Evolutionary conservation across 2,113 vertebrate species (phyloP), one percentile per base, ranked within the genome.

Genomic region (Bombycilla garrulus): DNA sequence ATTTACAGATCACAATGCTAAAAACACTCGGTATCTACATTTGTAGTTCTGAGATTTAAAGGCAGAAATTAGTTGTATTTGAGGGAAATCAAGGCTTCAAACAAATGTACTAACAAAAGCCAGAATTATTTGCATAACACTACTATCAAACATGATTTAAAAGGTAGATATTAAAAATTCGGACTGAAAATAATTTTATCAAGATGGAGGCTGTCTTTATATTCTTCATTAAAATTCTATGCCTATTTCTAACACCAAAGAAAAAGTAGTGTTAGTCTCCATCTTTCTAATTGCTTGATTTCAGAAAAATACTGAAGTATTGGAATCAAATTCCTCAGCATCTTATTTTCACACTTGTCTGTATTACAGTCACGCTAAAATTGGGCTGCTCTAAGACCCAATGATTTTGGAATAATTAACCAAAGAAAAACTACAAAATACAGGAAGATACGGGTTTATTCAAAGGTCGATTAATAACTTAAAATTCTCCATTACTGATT

Each of bases 401-500:
- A 28, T 2, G 8, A 54, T 50, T 84, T 74, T 53, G 25, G 44
- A 81, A 71, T 33, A 86, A 78, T 84, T 67, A 84, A 74, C 29
- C 47, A 61, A 82, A 77, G 25, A 18, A 81, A 79, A 93, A 91
- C 31, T 74, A 77, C 11, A 89, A 57, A 60, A 54, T 19, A 74
- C 14, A 74, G 61, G 50, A 97, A 96, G 70, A 96, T 15, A 57
- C 2, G 66, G n/a, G 94, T 96, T 97, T 97, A 88, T 78, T 96
- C 90, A 73, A 80, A 95, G 88, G 85, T 87, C 89, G 15, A 97
- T 97, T 97, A 98, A 95, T 96, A 97, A 97, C 92, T 96, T 96
- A 84, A 94, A 98, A 97, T 96, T 96, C 92, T 94, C 86, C 88
- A 95, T 95, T 92, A 95, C 87, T 24, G 90, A 90, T 91, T 62